Conservation (phyloP, 2,888 invertebrate species). For the Muschampia plurimacula region DNA sequence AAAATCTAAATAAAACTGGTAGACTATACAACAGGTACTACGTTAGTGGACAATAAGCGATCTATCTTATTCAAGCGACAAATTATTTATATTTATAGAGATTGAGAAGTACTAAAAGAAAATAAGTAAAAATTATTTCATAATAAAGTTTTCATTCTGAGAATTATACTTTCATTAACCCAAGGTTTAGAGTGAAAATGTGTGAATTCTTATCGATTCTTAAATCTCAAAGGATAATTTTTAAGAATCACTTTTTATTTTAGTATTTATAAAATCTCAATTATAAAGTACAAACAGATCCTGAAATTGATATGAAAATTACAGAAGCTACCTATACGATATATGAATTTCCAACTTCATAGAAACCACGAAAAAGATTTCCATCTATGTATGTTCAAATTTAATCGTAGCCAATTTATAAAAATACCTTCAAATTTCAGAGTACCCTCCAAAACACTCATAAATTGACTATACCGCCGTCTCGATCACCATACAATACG, state of each 20-base stretch:
- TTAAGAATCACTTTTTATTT: neutral
- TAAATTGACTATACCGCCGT: constrained; percentile 23
- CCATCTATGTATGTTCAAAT: neutral
- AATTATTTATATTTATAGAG: neutral
- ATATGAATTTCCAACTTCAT: neutral
- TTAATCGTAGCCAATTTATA: constrained; percentile 24
- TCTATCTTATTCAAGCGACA: neutral
- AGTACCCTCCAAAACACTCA: constrained; percentile 20
- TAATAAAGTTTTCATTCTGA: neutral
- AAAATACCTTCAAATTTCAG: constrained; percentile 26
- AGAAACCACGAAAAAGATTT: neutral
- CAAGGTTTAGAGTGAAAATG: too few relatives aligned
- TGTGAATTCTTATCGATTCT: neutral
- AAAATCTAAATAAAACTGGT: too few relatives aligned
- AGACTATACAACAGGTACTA: neutral
- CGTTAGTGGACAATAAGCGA: neutral
- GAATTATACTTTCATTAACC: too few relatives aligned
- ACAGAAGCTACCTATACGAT: neutral
- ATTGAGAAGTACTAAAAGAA: neutral
- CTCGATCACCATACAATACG: constrained; percentile 6
- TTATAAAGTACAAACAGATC: neutral
- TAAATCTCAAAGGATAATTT: neutral
- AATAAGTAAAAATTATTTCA: neutral
- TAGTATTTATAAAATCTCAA: neutral
- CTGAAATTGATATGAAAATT: neutral